A percentile compares a stretch with the other conserved stretches of the same genome.
Evolutionary conservation across 2,113 vertebrate genomes (phyloP).

Genomic region (Euleptes europaea): DNA sequence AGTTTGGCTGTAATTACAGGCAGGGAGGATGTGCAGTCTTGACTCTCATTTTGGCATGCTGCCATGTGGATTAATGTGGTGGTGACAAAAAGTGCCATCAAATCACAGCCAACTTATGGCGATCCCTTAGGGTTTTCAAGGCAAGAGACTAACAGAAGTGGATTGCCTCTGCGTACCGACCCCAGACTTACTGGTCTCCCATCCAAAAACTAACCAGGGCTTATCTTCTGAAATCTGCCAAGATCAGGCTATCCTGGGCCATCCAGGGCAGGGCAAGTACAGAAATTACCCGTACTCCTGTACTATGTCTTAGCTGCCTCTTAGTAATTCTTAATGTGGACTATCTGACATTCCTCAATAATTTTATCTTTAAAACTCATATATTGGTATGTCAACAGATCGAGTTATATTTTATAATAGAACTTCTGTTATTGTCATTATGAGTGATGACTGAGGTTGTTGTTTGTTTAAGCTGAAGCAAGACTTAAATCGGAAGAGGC

Average conservation of each 20-base stretch:
- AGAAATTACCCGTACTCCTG: not conserved
- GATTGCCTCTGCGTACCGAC: too few relatives aligned
- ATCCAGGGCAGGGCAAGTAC: too few relatives aligned
- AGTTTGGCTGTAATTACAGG: not conserved
- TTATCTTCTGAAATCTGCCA: too few relatives aligned
- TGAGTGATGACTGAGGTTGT: not conserved
- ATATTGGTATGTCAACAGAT: not conserved
- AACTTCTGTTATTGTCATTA: not conserved
- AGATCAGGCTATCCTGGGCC: too few relatives aligned
- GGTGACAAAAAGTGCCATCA: too few relatives aligned
- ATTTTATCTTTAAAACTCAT: not conserved
- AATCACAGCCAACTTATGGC: too few relatives aligned
- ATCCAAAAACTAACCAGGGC: too few relatives aligned
- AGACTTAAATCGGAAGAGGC: slow-evolving; percentile 86
- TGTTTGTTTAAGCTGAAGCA: slow-evolving; percentile 73
- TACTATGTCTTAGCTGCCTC: not conserved
- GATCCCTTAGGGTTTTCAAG: too few relatives aligned
- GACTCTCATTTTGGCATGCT: too few relatives aligned
- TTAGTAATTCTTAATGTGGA: not conserved
- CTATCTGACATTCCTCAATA: not conserved
- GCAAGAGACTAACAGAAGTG: too few relatives aligned
- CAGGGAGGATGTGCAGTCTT: not conserved
- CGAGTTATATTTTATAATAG: not conserved
- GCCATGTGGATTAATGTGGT: not conserved
- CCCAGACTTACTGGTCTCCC: too few relatives aligned